Base-by-base conservation (phyloP, 2,797 vertebrate genomes). In the Balearica regulorum region DNA sequence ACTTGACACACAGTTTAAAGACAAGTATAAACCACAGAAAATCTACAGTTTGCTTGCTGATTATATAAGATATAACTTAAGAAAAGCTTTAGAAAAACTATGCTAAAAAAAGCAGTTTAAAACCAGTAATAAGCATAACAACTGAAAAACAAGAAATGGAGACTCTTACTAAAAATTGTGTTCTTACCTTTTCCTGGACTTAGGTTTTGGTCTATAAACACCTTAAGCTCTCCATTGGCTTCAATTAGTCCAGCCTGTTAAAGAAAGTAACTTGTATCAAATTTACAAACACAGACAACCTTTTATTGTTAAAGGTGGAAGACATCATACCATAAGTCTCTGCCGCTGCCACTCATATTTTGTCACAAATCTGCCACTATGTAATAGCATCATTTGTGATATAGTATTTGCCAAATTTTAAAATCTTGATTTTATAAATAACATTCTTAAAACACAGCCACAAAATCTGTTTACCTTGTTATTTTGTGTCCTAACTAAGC, bases 141-240 rank as follows among this genome's bases (percentile, higher is more conserved):
- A 68, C 43, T 58, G 31, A 90, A 83, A 73, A 28, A 16, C 49
- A 94, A 78, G 22, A 84, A 72, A 85, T 13, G 0, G 11, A 72
- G 18, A 79, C 7, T 68, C 46, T 83, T 72, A 87, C 31, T 82
- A 79, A 62, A 60, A 93, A 83, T 8, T 61, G 48, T 24, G 10
- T 58, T 92, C 97, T 98, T 98, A 99, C 99, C 99, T 99, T 99
- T 99, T 95, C 98, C 99, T 58, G 99, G 99, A 98, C 99, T 99
- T 96, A 99, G 98, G 98, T 99, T 99, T 98, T 99, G 99, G 98
- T 99, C 99, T 96, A 99, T 99, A 98, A 99, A 99, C 98, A 99
- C 99, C 98, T 99, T 99, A 97, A 99, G 98, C 97, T 99, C 99
- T 98, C 99, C 99, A 97, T 99, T 99, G 97, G 99, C 99, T 99